phyloP scores from a whole-genome alignment of 92 coral and sea anemone genomes.

The Desmophyllum pertusum region DNA sequence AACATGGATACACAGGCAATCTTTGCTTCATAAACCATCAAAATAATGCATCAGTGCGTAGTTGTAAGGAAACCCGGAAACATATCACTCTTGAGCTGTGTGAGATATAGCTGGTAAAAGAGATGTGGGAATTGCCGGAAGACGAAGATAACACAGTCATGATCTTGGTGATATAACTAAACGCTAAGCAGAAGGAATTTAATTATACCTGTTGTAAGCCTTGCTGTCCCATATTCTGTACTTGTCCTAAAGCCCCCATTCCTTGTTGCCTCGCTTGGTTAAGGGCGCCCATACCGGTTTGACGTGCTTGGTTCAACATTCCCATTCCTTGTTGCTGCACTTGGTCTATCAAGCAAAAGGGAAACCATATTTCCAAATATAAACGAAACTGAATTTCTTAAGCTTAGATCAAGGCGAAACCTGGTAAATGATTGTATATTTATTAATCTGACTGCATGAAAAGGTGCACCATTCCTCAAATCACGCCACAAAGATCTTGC shows the following conservation, averaged over 20 bases:
- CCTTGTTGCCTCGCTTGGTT: conserved; percentile 70
- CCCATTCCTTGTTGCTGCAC: conserved; percentile 89
- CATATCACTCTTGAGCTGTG: too few relatives aligned
- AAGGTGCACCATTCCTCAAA: not conserved
- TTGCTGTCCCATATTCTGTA: conserved; percentile 76
- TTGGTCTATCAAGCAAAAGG: conserved; percentile 51
- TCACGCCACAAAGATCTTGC: too few relatives aligned
- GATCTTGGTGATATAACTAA: not conserved
- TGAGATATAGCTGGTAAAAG: too few relatives aligned
- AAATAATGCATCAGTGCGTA: not conserved
- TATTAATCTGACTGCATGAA: not conserved
- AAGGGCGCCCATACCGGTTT: conserved; percentile 92
- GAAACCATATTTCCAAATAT: not conserved
- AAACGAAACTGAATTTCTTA: not conserved
- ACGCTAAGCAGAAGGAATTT: not conserved
- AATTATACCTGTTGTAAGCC: conserved; percentile 58
- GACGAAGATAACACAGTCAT: not conserved
- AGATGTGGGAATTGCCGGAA: not conserved
- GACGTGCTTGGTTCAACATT: conserved; percentile 77
- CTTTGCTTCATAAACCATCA: not conserved
- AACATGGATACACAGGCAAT: not conserved
- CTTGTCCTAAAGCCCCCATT: conserved; percentile 70
- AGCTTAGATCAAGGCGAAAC: too few relatives aligned
- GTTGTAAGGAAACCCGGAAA: not conserved
- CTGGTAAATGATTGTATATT: not conserved